Base-by-base conservation (phyloP, 2,797 vertebrate genomes). In the Lacerta bilineata region DNA sequence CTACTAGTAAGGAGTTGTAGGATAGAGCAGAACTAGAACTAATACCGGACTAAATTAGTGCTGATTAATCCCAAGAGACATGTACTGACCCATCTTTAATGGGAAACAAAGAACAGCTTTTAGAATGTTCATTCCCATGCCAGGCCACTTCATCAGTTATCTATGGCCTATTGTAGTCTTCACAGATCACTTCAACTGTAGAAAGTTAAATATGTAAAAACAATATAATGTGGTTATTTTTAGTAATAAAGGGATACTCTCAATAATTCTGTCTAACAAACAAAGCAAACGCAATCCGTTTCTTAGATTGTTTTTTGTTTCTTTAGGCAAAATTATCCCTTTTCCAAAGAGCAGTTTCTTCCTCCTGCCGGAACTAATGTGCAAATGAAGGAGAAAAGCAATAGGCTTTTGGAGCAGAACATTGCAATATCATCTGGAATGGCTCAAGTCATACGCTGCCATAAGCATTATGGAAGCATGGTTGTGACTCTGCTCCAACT, bases 341-440 rank as follows among this genome's bases (percentile, higher is more conserved):
- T 50, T 39, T 41, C 68, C 50, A 84, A 80, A 88, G 83, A 88
- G 55, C 79, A 10, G 1, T 87, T 93, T 83, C 15, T 90, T 89
- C 77, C 59, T 93, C 83, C 88, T 92, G 23, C 0, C 0, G 46
- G 77, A 61, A 59, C n/a, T 50, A 1, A 29, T 78, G 46, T 91
- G 71, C 55, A 85, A 85, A 84, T 39, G 50, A 0, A 25, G 39
- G 41, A 0, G 25, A 46, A 59, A 68, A 55, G 25, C n/a, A 68
- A 43, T 23, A 87, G 72, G 0, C 64, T 39, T 78, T 39, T 79
- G 86, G 87, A 89, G 69, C 83, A 78, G 80, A 91, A 1, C 0
- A 0, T 78, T 50, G 27, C 1, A 0, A 0, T 92, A 84, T 85
- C 0, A 0, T 23, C 11, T 43, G 0, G 0, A 2, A 29, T 77